Evolutionary conservation across 2,888 invertebrate genomes (phyloP).

Genomic region (Plusia festucae): DNA sequence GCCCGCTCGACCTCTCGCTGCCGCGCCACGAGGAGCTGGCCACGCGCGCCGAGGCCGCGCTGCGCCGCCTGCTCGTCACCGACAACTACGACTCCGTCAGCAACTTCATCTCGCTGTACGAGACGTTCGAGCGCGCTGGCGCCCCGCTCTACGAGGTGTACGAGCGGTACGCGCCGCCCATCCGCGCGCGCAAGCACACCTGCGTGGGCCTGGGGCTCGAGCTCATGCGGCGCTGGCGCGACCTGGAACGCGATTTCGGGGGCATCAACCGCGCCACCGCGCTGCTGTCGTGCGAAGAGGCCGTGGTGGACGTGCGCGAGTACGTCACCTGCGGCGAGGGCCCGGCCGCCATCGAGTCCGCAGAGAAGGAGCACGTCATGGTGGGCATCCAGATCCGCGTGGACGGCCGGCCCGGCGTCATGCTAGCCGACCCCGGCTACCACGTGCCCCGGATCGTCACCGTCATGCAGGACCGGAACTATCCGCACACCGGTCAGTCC

Average conservation of each 20-base stretch:
- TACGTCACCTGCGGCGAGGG: constrained; percentile 89
- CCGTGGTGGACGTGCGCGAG: constrained; percentile 90
- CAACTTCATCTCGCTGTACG: constrained; percentile 93
- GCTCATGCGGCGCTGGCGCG: constrained; percentile 91
- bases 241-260: constrained; percentile 90
- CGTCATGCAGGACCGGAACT: constrained; percentile 95
- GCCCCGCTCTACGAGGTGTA: constrained; percentile 92
- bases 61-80: constrained; percentile 94
- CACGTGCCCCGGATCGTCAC: constrained; percentile 96
- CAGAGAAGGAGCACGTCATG: constrained; percentile 97
- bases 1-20: constrained; percentile 68
- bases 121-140: constrained; percentile 90
- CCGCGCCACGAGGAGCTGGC: constrained; percentile 94
- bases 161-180: constrained; percentile 93
- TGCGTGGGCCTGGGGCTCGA: constrained; percentile 95
- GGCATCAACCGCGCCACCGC: constrained; percentile 90
- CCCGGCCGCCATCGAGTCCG: constrained; percentile 89
- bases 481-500: constrained; percentile 94
- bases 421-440: constrained; percentile 97
- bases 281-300: constrained; percentile 96
- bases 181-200: constrained; percentile 94
- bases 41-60: constrained; percentile 93
- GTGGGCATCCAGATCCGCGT: constrained; percentile 93
- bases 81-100: constrained; percentile 97
- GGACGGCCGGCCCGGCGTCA: constrained; percentile 92